Percentiles rank a stretch among this genome's conserved stretches.
These are phyloP conservation scores for Philopotamus ludificatus DNA, from an alignment of 1,140 invertebrate genomes.

Conservation along the genomic window DNA sequence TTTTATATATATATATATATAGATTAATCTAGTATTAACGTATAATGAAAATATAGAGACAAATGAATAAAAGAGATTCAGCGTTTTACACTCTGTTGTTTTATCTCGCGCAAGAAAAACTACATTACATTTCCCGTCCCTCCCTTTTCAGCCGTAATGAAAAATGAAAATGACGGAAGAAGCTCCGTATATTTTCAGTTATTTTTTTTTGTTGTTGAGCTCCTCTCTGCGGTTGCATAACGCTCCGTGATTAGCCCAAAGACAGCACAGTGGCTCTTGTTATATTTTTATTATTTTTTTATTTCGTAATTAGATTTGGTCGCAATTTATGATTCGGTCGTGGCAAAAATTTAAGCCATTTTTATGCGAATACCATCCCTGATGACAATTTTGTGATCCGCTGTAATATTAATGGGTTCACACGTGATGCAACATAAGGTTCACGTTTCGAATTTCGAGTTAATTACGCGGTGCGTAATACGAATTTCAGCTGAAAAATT, in stretches of 20 bases:
- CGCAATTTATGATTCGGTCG: neutral
- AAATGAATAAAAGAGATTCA: neutral
- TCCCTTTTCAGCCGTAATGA: neutral
- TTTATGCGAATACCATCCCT: too few species aligned
- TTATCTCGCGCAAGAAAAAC: neutral
- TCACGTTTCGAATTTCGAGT: too few species aligned
- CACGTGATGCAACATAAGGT: too few species aligned
- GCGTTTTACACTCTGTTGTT: neutral
- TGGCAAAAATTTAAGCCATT: too few species aligned
- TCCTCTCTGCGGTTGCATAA: neutral
- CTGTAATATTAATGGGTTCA: too few species aligned
- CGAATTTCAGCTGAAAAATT: too few species aligned
- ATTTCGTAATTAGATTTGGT: neutral
- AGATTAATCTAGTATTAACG: too few species aligned
- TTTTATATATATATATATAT: too few species aligned
- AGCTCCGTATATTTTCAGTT: neutral
- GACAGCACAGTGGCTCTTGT: neutral
- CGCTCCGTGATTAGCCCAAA: neutral
- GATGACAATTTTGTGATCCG: too few species aligned
- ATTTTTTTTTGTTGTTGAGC: neutral
- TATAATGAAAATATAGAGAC: neutral
- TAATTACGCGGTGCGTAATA: too few species aligned
- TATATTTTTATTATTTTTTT: too few species aligned
- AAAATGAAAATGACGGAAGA: neutral
- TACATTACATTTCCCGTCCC: neutral